Evolutionary conservation across 2,888 invertebrate species (phyloP).

Genomic region (Tenthredo livida): DNA sequence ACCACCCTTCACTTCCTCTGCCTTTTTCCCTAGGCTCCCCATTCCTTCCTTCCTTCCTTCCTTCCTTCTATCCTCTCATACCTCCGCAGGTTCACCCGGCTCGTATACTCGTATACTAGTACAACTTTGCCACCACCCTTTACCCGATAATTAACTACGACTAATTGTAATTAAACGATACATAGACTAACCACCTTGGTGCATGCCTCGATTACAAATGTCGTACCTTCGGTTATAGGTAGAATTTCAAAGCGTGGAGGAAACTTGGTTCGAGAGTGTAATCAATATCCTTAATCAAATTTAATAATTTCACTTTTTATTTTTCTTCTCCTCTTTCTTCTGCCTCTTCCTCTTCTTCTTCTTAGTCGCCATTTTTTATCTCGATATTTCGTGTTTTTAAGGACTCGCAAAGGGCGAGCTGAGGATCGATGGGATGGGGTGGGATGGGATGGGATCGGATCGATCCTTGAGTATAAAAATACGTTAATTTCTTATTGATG

Average conservation of each 20-base stretch:
- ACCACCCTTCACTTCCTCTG: slow-evolving; percentile 50
- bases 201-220: slow-evolving; percentile 25
- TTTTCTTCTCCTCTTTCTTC: no score
- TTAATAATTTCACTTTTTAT: slow-evolving; percentile 17
- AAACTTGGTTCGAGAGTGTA: neutral
- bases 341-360: no score
- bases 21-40: neutral
- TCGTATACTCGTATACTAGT: neutral
- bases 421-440: neutral
- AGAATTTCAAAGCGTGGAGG: neutral
- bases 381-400: neutral
- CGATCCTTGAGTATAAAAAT: neutral
- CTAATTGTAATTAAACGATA: slow-evolving; percentile 49
- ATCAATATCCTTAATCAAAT: slow-evolving; percentile 39
- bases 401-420: no score
- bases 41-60: slow-evolving; percentile 29
- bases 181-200: slow-evolving; percentile 17
- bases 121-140: neutral
- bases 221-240: neutral
- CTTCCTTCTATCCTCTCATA: neutral
- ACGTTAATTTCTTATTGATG: neutral
- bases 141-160: slow-evolving; percentile 46
- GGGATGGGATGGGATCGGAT: neutral
- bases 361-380: neutral
- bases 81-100: no score